Conservation (phyloP, 2,113 vertebrate species). For the Hucho hucho region DNA sequence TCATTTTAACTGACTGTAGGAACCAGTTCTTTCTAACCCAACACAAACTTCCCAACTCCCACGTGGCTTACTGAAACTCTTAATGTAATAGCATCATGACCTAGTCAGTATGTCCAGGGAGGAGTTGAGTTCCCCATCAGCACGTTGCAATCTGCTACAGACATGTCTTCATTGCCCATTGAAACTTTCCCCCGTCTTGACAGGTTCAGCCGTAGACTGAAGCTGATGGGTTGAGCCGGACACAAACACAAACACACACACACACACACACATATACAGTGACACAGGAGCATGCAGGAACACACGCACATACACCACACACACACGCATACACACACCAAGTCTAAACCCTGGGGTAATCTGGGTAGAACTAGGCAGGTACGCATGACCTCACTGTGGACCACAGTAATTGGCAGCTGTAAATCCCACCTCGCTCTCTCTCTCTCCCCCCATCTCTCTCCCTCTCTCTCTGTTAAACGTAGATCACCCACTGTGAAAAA, state of each 20-base stretch:
- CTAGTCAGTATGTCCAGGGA: neutral
- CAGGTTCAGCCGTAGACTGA: conserved; percentile 21
- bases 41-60: neutral
- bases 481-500: no score
- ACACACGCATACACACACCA: no score
- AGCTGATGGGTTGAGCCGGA: conserved; percentile 32
- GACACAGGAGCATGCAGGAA: no score
- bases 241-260: neutral
- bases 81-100: neutral
- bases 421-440: conserved; percentile 26
- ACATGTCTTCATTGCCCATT: neutral
- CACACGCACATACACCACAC: no score
- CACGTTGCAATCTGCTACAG: neutral
- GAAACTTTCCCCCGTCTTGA: conserved; percentile 13
- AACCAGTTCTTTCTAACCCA: no score
- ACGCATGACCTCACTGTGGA: neutral
- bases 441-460: no score
- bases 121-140: neutral
- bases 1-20: no score
- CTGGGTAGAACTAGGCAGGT: conserved; percentile 15
- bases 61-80: neutral
- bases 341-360: conserved; percentile 7
- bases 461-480: neutral
- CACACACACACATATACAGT: no score
- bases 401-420: neutral